Evolutionary conservation across 2,797 vertebrate species (phyloP).

Genomic region (Crenuchus spilurus): DNA sequence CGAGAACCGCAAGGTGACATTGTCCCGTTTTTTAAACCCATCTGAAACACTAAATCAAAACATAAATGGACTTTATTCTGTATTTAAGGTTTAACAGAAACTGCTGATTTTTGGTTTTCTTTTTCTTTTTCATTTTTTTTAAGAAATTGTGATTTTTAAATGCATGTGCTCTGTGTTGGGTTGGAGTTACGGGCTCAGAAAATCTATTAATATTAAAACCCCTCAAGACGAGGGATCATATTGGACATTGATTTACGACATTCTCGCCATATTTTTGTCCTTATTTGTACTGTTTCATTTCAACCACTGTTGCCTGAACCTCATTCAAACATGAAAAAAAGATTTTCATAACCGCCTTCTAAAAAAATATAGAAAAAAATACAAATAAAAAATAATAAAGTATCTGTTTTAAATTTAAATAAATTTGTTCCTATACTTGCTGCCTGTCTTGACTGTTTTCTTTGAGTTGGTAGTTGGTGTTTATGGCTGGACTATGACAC

Average conservation of each 20-base stretch:
- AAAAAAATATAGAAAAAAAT: constrained; percentile 83
- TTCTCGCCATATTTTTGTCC: constrained; percentile 82
- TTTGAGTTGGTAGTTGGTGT: constrained; percentile 37
- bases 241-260: constrained; percentile 80
- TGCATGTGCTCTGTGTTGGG: constrained; percentile 87
- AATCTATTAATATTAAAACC: constrained; percentile 70
- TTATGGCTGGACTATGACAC: too few relatives aligned
- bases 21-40: constrained; percentile 83
- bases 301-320: constrained; percentile 87
- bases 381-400: constrained; percentile 82
- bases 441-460: constrained; percentile 65
- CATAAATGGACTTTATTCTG: constrained; percentile 74
- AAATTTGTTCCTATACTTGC: constrained; percentile 97
- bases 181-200: constrained; percentile 69
- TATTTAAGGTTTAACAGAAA: constrained; percentile 80
- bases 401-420: constrained; percentile 99
- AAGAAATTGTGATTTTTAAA: constrained; percentile 85
- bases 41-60: constrained; percentile 78
- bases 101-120: constrained; percentile 69
- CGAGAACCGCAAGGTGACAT: constrained; percentile 81
- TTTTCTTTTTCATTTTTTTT: constrained; percentile 54
- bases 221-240: constrained; percentile 70
- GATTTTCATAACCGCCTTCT: constrained; percentile 99
- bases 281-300: constrained; percentile 83
- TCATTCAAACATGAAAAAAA: constrained; percentile 90